Evolutionary conservation across 2,888 invertebrate genomes (phyloP), one percentile per base, ranked within the genome.

Genomic region (Pherbina coryleti): DNA sequence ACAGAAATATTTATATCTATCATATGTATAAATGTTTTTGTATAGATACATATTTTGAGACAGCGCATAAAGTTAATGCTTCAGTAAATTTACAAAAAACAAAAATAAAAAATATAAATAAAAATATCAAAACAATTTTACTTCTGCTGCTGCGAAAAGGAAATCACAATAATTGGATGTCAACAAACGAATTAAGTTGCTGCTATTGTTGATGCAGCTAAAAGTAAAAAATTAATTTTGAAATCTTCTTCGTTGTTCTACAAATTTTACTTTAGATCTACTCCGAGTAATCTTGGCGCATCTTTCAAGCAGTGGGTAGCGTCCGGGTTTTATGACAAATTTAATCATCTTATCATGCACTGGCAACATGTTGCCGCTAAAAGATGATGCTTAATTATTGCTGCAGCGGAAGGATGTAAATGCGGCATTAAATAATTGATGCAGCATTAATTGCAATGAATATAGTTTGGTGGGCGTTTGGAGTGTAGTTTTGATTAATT

Each of bases 321-420:
- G 84, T 85, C 84, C 85, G 85, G 85, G 84, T 83, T 83, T 82
- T 60, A 79, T 80, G 84, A 85, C 84, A 85, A 85, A 83, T 85
- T 85, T 84, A 85, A 75, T 25, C 75, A 66, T 75, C 51, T 64
- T 66, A 5, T 28, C 22, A 7, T 53, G 74, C 19, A 64, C 2
- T n/a, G 19, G 37, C 51, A 49, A 64, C 37, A 25, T 55, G 53
- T 34, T 66, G 34, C 51, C 17, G 22, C 7, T 37, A n/a, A 28
- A 11, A 7, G 49, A 31, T 66, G 66, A 9, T 66, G 19, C 19
- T 31, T 66, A 34, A 22, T 37, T 44, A 22, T 34, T 17, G 28
- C 17, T 37, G 67, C 51, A 34, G 55, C 75, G 66, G 55, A 51
- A 67, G 67, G 55, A 75, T 67, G 55, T 25, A 1, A 14, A 57